These are phyloP conservation scores for Actenoides hombroni DNA, from an alignment of 2,113 vertebrate species.

Conservation along the genomic window DNA sequence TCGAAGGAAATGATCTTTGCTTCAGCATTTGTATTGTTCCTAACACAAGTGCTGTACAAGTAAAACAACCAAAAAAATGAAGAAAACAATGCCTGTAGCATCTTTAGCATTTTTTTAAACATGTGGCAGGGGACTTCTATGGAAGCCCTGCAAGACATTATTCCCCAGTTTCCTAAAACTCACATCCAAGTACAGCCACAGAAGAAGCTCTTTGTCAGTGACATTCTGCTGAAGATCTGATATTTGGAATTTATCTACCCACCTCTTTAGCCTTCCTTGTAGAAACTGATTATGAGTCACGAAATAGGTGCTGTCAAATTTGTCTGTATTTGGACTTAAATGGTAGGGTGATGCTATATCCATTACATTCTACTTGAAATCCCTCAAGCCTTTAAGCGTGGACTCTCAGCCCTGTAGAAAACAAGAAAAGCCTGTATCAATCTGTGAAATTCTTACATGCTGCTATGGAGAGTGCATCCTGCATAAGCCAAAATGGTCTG, in stretches of 20 bases:
- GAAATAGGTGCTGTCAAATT: not conserved
- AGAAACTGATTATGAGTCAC: not conserved
- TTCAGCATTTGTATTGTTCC: not conserved
- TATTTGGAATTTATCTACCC: not conserved
- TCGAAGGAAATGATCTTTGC: not conserved
- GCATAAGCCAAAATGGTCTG: not conserved
- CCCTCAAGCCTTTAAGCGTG: not conserved
- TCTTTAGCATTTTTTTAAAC: too few species aligned
- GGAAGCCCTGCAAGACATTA: not conserved
- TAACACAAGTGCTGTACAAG: not conserved
- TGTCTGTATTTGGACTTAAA: not conserved
- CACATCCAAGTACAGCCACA: not conserved
- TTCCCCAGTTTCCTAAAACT: not conserved
- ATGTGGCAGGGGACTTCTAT: not conserved
- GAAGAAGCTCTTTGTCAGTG: not conserved
- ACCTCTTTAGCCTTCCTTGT: not conserved
- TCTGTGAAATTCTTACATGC: not conserved
- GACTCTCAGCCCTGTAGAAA: not conserved
- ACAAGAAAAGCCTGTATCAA: not conserved
- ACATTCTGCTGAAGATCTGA: not conserved
- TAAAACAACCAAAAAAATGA: not conserved
- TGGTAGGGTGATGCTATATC: not conserved
- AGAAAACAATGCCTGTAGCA: not conserved
- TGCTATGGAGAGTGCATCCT: not conserved
- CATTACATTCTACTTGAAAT: not conserved